Conservation (phyloP, 2,797 vertebrate genomes). For the Ambastaia sidthimunki region DNA sequence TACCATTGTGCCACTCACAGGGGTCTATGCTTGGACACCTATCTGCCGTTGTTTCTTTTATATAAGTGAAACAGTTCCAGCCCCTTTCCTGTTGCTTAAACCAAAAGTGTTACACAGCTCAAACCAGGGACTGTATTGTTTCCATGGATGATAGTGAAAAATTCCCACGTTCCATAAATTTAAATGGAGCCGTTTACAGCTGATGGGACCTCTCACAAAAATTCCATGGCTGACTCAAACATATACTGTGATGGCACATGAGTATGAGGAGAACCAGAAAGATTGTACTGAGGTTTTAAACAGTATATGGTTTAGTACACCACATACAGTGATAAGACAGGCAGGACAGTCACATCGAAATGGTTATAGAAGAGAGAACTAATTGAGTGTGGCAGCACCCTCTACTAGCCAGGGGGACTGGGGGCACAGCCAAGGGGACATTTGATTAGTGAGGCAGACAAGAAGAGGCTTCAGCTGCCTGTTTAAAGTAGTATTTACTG, state of each 20-base stretch:
- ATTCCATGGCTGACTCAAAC: not conserved
- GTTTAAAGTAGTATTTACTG: conserved; percentile 29
- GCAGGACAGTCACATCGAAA: conserved; percentile 48
- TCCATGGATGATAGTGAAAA: not conserved
- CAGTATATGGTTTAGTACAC: conserved; percentile 13
- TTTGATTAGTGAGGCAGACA: conserved; percentile 43
- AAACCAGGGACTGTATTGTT: not conserved
- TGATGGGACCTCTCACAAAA: not conserved
- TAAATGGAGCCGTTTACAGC: not conserved
- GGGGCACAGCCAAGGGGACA: conserved; percentile 46
- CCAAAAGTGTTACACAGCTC: not conserved
- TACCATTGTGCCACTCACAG: conserved; percentile 25
- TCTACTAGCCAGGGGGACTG: conserved; percentile 23
- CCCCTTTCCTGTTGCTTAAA: not conserved
- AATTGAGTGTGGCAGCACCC: conserved; percentile 55
- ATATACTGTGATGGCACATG: conserved; percentile 24
- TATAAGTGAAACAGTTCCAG: not conserved
- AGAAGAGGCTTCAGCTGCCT: conserved; percentile 10
- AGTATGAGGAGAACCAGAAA: conserved; percentile 33
- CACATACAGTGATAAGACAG: conserved; percentile 15
- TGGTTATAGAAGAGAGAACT: conserved; percentile 53
- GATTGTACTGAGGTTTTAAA: conserved; percentile 46
- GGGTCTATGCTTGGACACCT: conserved; percentile 7
- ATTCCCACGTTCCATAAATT: not conserved
- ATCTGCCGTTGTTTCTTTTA: not conserved